phyloP scores from a whole-genome alignment of 2,888 invertebrate species.

The Autographa gamma region DNA sequence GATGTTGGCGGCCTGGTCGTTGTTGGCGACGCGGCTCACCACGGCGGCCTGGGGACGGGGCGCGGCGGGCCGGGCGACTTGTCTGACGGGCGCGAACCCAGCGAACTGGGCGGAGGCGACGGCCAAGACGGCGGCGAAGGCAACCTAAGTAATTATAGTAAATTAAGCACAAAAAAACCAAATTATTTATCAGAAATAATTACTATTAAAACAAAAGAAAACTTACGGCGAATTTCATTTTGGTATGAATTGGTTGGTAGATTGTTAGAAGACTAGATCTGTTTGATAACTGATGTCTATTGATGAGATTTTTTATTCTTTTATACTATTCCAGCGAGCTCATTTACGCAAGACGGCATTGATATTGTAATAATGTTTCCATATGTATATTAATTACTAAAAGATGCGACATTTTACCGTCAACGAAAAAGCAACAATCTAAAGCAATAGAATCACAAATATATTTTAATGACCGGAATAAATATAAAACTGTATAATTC shows the following conservation, averaged over 20 bases:
- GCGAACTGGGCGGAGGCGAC: conserved; percentile 72
- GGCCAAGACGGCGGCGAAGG: conserved; percentile 73
- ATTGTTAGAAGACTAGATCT: conserved; percentile 46
- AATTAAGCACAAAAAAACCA: conserved; percentile 7
- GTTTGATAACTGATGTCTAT: conserved; percentile 64
- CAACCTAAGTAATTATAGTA: conserved; percentile 56
- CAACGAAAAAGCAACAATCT: conserved; percentile 36
- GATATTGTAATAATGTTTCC: conserved; percentile 70
- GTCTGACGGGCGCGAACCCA: conserved; percentile 27
- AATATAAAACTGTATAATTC: no score
- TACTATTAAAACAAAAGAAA: not conserved
- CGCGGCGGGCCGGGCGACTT: conserved; percentile 36
- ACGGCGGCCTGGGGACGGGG: conserved; percentile 41
- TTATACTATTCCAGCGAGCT: conserved; percentile 66
- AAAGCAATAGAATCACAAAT: not conserved
- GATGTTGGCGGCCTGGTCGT: conserved; percentile 72
- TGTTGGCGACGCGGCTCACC: conserved; percentile 46
- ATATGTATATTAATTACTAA: conserved; percentile 67
- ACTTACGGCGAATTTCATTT: conserved; percentile 78
- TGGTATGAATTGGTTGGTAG: conserved; percentile 31
- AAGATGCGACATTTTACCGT: conserved; percentile 49
- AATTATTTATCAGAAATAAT: not conserved
- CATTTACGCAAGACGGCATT: conserved; percentile 75
- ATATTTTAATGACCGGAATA: no score
- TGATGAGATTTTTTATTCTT: conserved; percentile 60